phyloP scores from a whole-genome alignment of 2,888 invertebrate genomes.

The Agonum fuliginosum region DNA sequence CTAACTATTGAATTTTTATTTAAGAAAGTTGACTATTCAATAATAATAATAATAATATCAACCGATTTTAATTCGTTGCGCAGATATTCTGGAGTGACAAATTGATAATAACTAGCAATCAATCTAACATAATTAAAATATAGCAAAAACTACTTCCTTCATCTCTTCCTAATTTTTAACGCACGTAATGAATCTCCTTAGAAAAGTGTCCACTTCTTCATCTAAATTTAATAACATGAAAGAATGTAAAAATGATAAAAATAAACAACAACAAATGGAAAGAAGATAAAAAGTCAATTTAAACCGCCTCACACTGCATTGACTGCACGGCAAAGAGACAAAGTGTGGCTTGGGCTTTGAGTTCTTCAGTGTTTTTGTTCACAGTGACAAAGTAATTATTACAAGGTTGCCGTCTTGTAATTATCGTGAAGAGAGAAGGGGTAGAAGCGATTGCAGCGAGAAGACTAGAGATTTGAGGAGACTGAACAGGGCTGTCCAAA shows the following conservation, averaged over 20 bases:
- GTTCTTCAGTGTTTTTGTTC: conserved; percentile 52
- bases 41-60: no score
- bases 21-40: no score
- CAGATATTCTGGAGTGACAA: no score
- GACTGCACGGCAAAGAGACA: background rate
- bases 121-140: no score
- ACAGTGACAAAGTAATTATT: conserved; percentile 67
- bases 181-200: background rate
- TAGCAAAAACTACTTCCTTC: no score
- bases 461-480: background rate
- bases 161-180: no score
- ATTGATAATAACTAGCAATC: no score
- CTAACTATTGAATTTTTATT: no score
- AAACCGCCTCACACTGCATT: conserved; percentile 50
- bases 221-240: conserved; percentile 56
- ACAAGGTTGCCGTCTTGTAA: conserved; percentile 66
- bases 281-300: conserved; percentile 62
- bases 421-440: conserved; percentile 53
- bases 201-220: background rate
- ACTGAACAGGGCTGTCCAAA: background rate
- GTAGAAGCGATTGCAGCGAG: background rate
- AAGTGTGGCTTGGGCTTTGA: background rate
- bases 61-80: no score
- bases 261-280: conserved; percentile 61
- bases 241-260: conserved; percentile 60